Conservation (phyloP, 1,140 invertebrate genomes). For the Zaprionus africanus region DNA sequence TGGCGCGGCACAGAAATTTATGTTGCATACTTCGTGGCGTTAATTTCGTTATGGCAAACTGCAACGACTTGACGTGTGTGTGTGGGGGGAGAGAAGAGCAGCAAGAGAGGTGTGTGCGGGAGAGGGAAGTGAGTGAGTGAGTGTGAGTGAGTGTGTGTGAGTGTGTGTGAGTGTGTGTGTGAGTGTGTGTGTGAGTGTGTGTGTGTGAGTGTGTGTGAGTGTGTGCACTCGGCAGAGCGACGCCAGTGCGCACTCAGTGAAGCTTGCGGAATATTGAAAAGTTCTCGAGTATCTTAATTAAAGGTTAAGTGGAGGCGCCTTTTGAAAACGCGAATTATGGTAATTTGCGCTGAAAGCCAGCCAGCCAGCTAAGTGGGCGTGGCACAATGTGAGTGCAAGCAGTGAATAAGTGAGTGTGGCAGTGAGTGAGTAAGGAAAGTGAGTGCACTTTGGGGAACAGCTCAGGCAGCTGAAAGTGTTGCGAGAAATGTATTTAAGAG, state of each 20-base stretch:
- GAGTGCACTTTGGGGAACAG: conserved; percentile 32
- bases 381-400: not conserved
- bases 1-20: conserved; percentile 77
- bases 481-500: not conserved
- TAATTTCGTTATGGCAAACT: conserved; percentile 80
- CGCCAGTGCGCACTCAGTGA: conserved; percentile 64
- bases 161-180: too few relatives aligned
- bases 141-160: conserved; percentile 2
- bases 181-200: not conserved
- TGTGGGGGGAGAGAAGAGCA: not conserved
- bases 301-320: conserved; percentile 74
- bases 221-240: conserved; percentile 50
- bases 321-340: conserved; percentile 63
- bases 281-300: conserved; percentile 79
- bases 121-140: not conserved
- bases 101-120: too few relatives aligned
- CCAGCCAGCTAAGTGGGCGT: conserved; percentile 44
- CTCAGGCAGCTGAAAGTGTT: conserved; percentile 4
- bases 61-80: conserved; percentile 62
- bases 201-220: conserved; percentile 1
- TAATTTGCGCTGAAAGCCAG: conserved; percentile 61
- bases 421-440: conserved; percentile 9
- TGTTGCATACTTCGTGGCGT: conserved; percentile 78
- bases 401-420: not conserved
- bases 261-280: conserved; percentile 73